Base-by-base conservation (phyloP, 2,888 invertebrate species). In the Papilio gigon region DNA sequence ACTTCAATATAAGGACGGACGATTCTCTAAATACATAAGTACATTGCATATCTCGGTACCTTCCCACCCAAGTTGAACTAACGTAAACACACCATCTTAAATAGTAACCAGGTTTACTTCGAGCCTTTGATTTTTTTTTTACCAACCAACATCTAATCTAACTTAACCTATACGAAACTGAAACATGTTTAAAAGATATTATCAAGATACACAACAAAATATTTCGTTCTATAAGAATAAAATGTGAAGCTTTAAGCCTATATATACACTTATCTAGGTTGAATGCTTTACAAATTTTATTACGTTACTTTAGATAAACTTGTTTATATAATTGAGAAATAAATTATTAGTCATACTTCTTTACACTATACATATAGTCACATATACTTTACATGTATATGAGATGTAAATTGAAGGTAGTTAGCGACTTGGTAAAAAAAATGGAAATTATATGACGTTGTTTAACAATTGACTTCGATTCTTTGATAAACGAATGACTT, bases 221-320 rank as follows among this genome's bases (percentile, higher is more conserved):
- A n/a, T 53, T 25, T n/a, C n/a, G n/a, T n/a, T n/a, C n/a, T n/a
- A n/a, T n/a, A n/a, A n/a, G n/a, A n/a, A n/a, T n/a, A n/a, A n/a
- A n/a, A n/a, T n/a, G n/a, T n/a, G n/a, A n/a, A n/a, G n/a, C n/a
- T n/a, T n/a, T n/a, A n/a, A n/a, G n/a, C n/a, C n/a, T n/a, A n/a
- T n/a, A 14, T 27, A 25, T n/a, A 53, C 1, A 53, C 6, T 53
- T 25, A 50, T 27, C n/a, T 20, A 37, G 4, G 25, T 37, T 35
- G 37, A 53, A 53, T 53, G 1, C 50, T 50, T 25, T 27, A 37
- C 33, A 58, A 12, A 56, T 58, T 65, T 40, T 35, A 63, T 58
- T 44, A 14, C n/a, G n/a, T 53, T n/a, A 40, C 33, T 8, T 65
- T 56, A 50, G 12, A 14, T 30, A 56, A 58, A 42, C 42, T 8